These are phyloP conservation scores for Caenorhabditis sinica DNA, from an alignment of 2,888 invertebrate genomes.

Conservation along the genomic window DNA sequence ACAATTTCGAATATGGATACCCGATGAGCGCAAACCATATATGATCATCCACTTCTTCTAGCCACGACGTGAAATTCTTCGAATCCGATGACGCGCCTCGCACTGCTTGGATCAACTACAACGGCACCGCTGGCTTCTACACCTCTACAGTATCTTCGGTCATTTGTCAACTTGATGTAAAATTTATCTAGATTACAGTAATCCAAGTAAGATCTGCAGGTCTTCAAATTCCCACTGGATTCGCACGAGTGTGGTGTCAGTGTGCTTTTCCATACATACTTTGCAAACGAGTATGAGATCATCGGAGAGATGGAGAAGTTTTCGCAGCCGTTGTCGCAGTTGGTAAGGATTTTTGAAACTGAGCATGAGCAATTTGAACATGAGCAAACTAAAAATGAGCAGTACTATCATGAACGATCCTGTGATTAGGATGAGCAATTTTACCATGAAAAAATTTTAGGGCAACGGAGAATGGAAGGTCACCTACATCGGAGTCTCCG, in stretches of 20 bases:
- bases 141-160: slow-evolving; percentile 53
- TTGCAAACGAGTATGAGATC: slow-evolving; percentile 39
- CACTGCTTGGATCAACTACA: slow-evolving; percentile 52
- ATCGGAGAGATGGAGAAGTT: slow-evolving; percentile 11
- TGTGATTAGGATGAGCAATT: too few species aligned
- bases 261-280: slow-evolving; percentile 52
- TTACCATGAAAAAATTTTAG: too few species aligned
- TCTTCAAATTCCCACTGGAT: slow-evolving; percentile 48
- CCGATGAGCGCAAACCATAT: neutral
- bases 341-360: slow-evolving; percentile 18
- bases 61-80: slow-evolving; percentile 50
- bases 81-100: slow-evolving; percentile 36
- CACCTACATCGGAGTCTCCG: slow-evolving; percentile 40
- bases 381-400: too few species aligned
- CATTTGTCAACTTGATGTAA: slow-evolving; percentile 35
- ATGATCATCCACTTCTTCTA: neutral
- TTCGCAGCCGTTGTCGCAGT: slow-evolving; percentile 13
- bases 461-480: slow-evolving; percentile 64
- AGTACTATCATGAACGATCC: too few species aligned
- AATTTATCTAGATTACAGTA: neutral
- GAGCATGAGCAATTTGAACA: too few species aligned
- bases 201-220: neutral
- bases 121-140: slow-evolving; percentile 55
- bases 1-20: neutral
- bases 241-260: slow-evolving; percentile 48